Evolutionary conservation across 2,797 vertebrate species (phyloP).

Genomic region (Falco columbarius): DNA sequence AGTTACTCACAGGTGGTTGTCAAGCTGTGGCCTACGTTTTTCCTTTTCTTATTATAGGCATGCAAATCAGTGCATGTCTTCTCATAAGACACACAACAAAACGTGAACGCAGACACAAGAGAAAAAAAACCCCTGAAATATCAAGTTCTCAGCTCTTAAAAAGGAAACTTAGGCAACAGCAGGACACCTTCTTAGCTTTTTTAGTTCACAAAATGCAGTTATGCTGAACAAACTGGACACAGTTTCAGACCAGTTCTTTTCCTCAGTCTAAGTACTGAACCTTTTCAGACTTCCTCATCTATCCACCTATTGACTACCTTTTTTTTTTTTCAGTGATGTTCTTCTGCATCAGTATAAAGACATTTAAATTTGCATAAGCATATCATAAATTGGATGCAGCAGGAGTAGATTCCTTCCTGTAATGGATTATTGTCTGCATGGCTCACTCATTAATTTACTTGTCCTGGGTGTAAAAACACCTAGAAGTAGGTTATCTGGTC

Average conservation of each 20-base stretch:
- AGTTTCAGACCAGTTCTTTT: background rate
- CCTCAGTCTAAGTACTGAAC: background rate
- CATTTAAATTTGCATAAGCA: background rate
- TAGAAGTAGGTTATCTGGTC: too few species aligned
- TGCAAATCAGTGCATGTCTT: background rate
- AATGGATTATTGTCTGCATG: background rate
- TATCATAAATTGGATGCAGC: background rate
- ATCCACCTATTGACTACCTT: rapidly evolving
- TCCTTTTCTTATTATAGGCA: background rate
- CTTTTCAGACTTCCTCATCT: background rate
- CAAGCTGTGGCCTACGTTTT: background rate
- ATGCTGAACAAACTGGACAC: background rate
- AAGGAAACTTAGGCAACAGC: background rate
- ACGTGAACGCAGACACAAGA: too few species aligned
- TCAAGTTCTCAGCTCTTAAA: background rate
- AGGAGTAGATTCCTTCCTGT: background rate
- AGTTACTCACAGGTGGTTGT: constrained; percentile 27
- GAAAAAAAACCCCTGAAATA: background rate
- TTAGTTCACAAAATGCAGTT: background rate
- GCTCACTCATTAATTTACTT: background rate
- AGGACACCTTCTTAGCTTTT: background rate
- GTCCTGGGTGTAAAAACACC: too few species aligned
- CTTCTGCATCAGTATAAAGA: background rate
- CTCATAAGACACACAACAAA: background rate
- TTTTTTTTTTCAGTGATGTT: background rate